Conservation (phyloP, 1,140 invertebrate species). For the Parapsyche elsis region DNA sequence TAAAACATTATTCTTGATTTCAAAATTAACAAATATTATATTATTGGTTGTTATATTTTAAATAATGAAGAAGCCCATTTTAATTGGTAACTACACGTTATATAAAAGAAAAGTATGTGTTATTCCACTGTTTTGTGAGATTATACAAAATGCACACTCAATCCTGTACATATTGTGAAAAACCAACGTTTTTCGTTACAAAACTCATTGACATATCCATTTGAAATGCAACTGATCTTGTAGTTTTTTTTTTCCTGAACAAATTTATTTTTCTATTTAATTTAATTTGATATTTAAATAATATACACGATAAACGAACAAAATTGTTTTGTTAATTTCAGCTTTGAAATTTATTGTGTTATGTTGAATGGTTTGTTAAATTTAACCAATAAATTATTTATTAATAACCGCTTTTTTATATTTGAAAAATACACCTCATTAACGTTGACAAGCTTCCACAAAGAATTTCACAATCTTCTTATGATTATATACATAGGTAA, state of each 20-base stretch:
- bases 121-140: no score
- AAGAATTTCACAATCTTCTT: no score
- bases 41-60: no score
- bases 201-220: conserved; percentile 23
- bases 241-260: neutral
- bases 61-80: no score
- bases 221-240: conserved; percentile 1
- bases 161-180: conserved; percentile 1
- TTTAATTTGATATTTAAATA: neutral
- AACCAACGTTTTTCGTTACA: conserved; percentile 23
- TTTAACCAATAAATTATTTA: conserved; percentile 49
- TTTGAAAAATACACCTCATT: no score
- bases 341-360: conserved; percentile 34
- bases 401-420: conserved; percentile 2
- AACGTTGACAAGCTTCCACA: no score
- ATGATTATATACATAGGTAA: no score
- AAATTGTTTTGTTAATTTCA: conserved; percentile 15
- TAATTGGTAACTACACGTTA: no score
- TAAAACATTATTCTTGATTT: no score
- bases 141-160: neutral
- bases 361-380: conserved; percentile 41
- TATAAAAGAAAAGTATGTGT: no score
- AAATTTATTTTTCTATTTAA: neutral
- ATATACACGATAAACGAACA: neutral
- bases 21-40: no score